Base-by-base conservation (phyloP, 2,797 vertebrate species). In the Aulostomus chinensis region DNA sequence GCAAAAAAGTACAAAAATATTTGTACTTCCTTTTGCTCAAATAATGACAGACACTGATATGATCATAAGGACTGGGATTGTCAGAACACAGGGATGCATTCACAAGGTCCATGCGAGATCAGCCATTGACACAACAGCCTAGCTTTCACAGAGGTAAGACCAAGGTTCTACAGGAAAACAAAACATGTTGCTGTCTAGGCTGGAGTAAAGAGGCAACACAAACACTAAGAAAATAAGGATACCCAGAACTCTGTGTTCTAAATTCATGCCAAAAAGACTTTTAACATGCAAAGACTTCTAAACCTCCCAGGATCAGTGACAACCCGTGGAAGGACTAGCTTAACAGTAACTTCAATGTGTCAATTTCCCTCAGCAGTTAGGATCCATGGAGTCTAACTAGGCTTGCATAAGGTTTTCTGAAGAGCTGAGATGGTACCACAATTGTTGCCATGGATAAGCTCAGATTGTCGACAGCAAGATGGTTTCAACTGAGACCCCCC, bases 241-340 rank as follows among this genome's bases (percentile, higher is more conserved):
- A 77, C 80, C 89, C 81, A 85, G 76, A 86, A 84, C 65, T 82
- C 80, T 82, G 81, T 60, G 54, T 76, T 87, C 80, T 86, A 88
- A 85, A 76, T 82, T 89, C 85, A 91, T 88, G 87, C 84, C 83
- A 88, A 84, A 81, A 87, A 80, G 80, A 85, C 82, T 56, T 65
- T 56, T 45, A 86, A 88, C 88, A 92, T 90, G 89, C 89, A 90
- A 87, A 46, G 76, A 88, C 68, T 78, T 57, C 60, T 85, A 82
- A 76, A 68, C 79, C 65, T 70, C 58, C 69, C 61, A 22, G 43
- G 68, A 68, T 73, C 68, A 67, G 68, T 55, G 10, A 67, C 13
- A 32, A 68, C 55, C 52, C 77, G 17, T n/a, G 51, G 68, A 67
- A 66, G 66, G 63, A 87, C 68, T 68, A 87, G 73, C 79, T 81